phyloP scores from a whole-genome alignment of 2,888 invertebrate genomes.

The Trissolcus japonicus region DNA sequence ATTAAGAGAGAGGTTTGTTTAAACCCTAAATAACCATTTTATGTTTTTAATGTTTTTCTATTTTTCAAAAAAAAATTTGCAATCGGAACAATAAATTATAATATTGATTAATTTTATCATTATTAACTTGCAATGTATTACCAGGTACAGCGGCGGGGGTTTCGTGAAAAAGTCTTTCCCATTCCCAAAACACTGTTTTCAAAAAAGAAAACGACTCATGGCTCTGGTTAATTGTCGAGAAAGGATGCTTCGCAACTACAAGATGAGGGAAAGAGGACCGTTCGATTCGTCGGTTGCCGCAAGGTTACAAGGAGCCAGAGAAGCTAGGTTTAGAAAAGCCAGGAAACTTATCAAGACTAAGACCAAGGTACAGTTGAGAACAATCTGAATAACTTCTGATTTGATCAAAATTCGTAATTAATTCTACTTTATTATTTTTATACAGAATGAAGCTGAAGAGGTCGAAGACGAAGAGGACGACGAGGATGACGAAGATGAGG shows the following conservation, averaged over 20 bases:
- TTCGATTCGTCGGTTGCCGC: constrained; percentile 60
- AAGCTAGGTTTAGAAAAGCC: constrained; percentile 74
- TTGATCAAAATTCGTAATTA: background rate
- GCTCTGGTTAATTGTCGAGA: constrained; percentile 75
- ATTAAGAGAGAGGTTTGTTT: constrained; percentile 69
- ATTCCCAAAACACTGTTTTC: constrained; percentile 78
- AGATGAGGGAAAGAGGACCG: constrained; percentile 70
- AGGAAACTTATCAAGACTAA: constrained; percentile 76
- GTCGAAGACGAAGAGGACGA: constrained; percentile 10
- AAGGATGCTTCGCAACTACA: constrained; percentile 73
- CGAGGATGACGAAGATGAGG: constrained; percentile 4
- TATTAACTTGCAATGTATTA: too few relatives aligned
- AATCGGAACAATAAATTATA: too few relatives aligned
- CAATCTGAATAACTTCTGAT: background rate
- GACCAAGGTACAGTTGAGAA: constrained; percentile 70
- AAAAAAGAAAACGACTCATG: constrained; percentile 77
- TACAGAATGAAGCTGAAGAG: constrained; percentile 14
- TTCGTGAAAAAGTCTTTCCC: constrained; percentile 80
- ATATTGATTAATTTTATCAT: too few relatives aligned
- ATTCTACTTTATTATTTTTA: background rate
- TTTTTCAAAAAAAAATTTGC: too few relatives aligned
- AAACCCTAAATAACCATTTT: background rate
- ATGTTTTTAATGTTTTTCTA: background rate
- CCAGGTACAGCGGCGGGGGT: constrained; percentile 77
- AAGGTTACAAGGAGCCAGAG: constrained; percentile 70